phyloP scores from a whole-genome alignment of 1,140 invertebrate genomes.

The Apis cerana region DNA sequence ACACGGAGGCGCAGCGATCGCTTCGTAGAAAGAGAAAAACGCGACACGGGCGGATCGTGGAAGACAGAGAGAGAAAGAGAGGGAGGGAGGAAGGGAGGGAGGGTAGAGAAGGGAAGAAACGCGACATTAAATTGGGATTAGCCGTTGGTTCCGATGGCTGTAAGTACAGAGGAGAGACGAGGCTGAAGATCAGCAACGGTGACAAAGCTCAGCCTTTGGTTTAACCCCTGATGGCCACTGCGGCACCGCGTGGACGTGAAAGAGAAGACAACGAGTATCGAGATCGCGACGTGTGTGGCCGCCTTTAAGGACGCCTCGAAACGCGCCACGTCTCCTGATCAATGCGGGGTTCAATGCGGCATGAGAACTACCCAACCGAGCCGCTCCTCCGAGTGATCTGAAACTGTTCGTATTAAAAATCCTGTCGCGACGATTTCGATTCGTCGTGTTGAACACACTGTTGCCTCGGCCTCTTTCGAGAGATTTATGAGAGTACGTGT shows the following conservation, averaged over 20 bases:
- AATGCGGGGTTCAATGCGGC: background rate
- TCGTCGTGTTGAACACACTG: no score
- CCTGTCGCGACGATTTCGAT: background rate
- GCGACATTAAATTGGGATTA: conserved; percentile 63
- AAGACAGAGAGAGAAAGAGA: background rate
- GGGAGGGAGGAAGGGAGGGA: conserved; percentile 36
- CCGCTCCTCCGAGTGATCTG: background rate
- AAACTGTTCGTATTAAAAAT: background rate
- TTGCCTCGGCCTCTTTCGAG: no score
- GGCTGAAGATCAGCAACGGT: conserved; percentile 53
- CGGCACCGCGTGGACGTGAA: conserved; percentile 49
- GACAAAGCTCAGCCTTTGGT: conserved; percentile 54
- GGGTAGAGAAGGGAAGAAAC: conserved; percentile 25
- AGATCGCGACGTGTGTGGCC: conserved; percentile 67
- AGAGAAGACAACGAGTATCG: conserved; percentile 58
- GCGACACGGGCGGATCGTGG: background rate
- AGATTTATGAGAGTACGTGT: no score
- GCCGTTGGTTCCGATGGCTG: conserved; percentile 47
- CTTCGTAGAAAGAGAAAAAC: conserved; percentile 6
- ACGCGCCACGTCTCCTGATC: conserved; percentile 33
- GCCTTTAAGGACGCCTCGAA: conserved; percentile 51
- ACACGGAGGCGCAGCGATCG: conserved; percentile 32
- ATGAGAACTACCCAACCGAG: background rate
- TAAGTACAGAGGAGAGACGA: conserved; percentile 32
- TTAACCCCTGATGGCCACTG: conserved; percentile 48